Percentiles rank a stretch among this genome's conserved stretches.
Conservation (phyloP, 2,113 vertebrate species). For the Scomber scombrus region DNA sequence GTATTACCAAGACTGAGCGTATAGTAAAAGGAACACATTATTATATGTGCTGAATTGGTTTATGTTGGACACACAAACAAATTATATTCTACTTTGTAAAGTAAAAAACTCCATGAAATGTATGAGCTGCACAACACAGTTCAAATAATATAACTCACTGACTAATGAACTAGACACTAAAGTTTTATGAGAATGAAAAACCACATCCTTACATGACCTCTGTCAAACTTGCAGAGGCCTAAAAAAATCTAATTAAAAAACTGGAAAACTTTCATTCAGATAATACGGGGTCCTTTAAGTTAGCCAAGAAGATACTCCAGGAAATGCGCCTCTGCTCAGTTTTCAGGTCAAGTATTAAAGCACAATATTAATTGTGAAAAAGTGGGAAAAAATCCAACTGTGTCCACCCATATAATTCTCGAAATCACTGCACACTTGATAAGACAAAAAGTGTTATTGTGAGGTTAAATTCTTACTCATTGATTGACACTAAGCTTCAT, state of each 20-base stretch:
- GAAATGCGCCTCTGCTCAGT: too few species aligned
- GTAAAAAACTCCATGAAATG: background rate
- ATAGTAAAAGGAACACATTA: background rate
- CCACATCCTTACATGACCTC: background rate
- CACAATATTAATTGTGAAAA: too few species aligned
- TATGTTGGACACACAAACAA: background rate
- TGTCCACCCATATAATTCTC: too few species aligned
- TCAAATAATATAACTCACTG: background rate
- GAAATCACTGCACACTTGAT: background rate
- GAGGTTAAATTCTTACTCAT: background rate
- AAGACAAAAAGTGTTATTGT: too few species aligned
- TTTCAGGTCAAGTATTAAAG: too few species aligned
- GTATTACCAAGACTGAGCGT: background rate
- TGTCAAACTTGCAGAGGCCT: background rate
- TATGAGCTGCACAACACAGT: background rate
- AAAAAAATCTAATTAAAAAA: background rate
- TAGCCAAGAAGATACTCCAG: too few species aligned
- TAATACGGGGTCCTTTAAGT: too few species aligned
- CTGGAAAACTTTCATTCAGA: too few species aligned
- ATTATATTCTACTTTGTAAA: background rate
- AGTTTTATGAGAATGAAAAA: background rate
- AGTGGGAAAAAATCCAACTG: too few species aligned
- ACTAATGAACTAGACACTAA: background rate
- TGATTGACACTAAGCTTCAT: background rate
- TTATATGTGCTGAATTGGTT: background rate